Evolutionary conservation across 2,888 invertebrate species (phyloP).

Genomic region (Cacoxenus indagator): DNA sequence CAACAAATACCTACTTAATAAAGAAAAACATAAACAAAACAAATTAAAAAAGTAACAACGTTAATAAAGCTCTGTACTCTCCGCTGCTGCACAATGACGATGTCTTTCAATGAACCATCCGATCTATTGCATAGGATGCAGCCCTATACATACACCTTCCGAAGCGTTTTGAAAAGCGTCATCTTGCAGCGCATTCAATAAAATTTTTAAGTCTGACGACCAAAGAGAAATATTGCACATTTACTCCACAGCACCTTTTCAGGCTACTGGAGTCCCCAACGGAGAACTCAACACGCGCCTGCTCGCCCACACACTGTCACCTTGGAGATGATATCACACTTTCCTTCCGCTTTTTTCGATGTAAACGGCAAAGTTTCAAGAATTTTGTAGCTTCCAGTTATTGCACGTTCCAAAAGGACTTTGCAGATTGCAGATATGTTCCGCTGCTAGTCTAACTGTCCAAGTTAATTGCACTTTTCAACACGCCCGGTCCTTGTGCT

Average conservation of each 20-base stretch:
- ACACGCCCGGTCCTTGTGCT: slow-evolving; percentile 54
- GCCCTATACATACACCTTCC: neutral
- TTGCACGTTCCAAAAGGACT: slow-evolving; percentile 27
- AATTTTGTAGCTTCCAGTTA: slow-evolving; percentile 19
- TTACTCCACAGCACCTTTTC: neutral
- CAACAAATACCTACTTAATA: slow-evolving; percentile 16
- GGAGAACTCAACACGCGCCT: neutral
- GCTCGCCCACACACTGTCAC: slow-evolving; percentile 1
- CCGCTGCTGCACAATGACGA: slow-evolving; percentile 19
- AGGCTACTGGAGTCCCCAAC: neutral
- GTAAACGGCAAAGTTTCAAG: slow-evolving; percentile 11
- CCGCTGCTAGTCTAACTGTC: neutral
- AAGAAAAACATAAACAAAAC: slow-evolving; percentile 23
- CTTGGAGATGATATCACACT: slow-evolving; percentile 18
- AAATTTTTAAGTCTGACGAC: slow-evolving; percentile 10
- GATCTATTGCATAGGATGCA: no score
- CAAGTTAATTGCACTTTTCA: slow-evolving; percentile 51
- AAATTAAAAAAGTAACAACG: slow-evolving; percentile 25
- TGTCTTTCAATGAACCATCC: no score
- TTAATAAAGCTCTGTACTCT: slow-evolving; percentile 25
- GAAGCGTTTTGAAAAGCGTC: neutral
- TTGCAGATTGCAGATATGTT: neutral
- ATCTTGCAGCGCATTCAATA: slow-evolving; percentile 27
- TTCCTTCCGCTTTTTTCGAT: slow-evolving; percentile 6
- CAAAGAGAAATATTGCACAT: neutral